Percentiles rank a stretch among this genome's conserved stretches.
Evolutionary conservation across 2,797 vertebrate genomes (phyloP).

Genomic region (Adelosebastes latens): DNA sequence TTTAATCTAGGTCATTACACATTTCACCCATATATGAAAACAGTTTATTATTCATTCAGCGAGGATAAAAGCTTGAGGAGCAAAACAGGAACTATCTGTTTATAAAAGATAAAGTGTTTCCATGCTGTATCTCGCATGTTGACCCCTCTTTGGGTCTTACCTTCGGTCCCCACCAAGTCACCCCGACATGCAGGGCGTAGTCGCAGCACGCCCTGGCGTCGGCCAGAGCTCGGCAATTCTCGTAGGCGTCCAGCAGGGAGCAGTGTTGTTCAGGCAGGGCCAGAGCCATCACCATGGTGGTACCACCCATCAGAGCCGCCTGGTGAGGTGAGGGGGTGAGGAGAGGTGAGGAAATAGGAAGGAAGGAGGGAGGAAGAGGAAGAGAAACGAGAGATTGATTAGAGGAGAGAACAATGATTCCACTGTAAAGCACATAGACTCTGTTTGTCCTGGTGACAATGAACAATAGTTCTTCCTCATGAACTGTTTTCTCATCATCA

Average conservation of each 20-base stretch:
- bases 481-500: slow-evolving; percentile 38
- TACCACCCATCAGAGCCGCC: slow-evolving; percentile 95
- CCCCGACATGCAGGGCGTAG: slow-evolving; percentile 73
- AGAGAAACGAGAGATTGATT: slow-evolving; percentile 30
- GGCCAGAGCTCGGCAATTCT: slow-evolving; percentile 88
- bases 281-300: slow-evolving; percentile 93
- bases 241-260: slow-evolving; percentile 94
- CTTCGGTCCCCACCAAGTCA: slow-evolving; percentile 80
- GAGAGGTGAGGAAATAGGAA: slow-evolving; percentile 9
- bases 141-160: slow-evolving; percentile 33
- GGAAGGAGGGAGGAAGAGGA: neutral
- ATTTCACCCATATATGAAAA: slow-evolving; percentile 46
- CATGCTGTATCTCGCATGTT: too few species aligned
- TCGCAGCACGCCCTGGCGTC: slow-evolving; percentile 93
- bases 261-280: slow-evolving; percentile 94
- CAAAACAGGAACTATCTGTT: neutral
- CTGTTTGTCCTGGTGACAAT: slow-evolving; percentile 42
- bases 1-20: slow-evolving; percentile 71
- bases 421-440: slow-evolving; percentile 38
- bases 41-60: neutral
- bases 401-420: slow-evolving; percentile 49
- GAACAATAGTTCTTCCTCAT: slow-evolving; percentile 17
- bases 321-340: slow-evolving; percentile 60
- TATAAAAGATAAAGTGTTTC: neutral
- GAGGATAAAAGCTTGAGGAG: neutral